Conservation (phyloP, 2,113 vertebrate genomes). For the Crotalus helleri region DNA sequence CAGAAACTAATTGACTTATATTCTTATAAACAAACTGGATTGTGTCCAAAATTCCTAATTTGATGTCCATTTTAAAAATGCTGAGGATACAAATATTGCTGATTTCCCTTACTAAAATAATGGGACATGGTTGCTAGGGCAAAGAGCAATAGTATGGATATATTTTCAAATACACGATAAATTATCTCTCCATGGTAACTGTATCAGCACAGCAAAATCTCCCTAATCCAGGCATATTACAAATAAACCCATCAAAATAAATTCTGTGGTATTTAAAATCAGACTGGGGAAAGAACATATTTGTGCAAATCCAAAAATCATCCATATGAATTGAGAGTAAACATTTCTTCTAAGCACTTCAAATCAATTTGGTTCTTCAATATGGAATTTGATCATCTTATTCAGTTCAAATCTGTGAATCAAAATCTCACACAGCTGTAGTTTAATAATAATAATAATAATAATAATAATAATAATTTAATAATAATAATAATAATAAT, state of each 20-base stretch:
- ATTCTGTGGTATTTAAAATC: background rate
- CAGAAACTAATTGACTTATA: background rate
- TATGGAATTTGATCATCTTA: background rate
- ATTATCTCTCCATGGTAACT: background rate
- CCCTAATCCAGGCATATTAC: background rate
- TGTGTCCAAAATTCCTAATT: background rate
- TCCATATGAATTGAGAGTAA: background rate
- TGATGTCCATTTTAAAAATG: constrained; percentile 4
- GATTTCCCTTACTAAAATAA: background rate
- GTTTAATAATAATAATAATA: too few species aligned
- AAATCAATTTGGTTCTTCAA: background rate
- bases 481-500: too few species aligned
- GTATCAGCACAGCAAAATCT: background rate
- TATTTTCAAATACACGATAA: background rate
- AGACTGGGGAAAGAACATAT: background rate
- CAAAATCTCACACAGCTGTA: background rate
- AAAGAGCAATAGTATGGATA: background rate
- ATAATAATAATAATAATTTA: too few species aligned
- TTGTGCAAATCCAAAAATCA: background rate
- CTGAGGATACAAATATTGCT: background rate
- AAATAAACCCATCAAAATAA: background rate
- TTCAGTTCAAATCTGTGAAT: background rate
- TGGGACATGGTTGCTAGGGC: background rate
- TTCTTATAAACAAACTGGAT: background rate
- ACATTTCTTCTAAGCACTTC: background rate